Percentiles rank a stretch among this genome's conserved stretches.
Evolutionary conservation across 2,113 vertebrate species (phyloP).

Genomic region (Copsychus sechellarum): DNA sequence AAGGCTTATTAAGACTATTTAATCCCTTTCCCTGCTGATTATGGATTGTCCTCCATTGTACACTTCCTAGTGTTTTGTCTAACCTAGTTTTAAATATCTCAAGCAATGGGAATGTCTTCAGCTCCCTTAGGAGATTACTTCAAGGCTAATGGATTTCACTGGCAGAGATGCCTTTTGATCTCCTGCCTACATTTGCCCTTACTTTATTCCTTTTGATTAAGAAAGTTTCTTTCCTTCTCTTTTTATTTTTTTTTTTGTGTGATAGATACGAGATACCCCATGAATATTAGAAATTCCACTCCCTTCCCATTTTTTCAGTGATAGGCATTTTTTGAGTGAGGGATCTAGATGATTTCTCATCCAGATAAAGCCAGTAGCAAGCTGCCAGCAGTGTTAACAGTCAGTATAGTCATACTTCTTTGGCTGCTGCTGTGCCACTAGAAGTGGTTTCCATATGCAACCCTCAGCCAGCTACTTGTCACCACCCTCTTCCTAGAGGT

Average conservation of each 20-base stretch:
- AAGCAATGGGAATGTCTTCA: not conserved
- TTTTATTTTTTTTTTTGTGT: not conserved
- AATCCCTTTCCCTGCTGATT: constrained; percentile 50
- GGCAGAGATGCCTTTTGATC: not conserved
- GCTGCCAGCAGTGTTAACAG: not conserved
- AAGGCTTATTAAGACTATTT: constrained; percentile 51
- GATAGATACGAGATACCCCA: not conserved
- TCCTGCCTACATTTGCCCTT: not conserved
- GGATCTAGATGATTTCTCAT: not conserved
- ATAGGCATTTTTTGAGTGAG: not conserved
- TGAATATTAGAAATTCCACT: not conserved
- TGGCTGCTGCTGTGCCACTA: constrained; percentile 12
- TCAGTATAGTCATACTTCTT: not conserved
- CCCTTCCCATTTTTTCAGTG: not conserved
- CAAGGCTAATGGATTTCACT: constrained; percentile 40
- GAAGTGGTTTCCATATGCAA: not conserved
- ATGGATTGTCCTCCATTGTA: constrained; percentile 31
- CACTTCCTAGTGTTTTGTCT: constrained; percentile 54
- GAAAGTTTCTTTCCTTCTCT: not conserved
- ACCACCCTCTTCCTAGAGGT: constrained; percentile 57
- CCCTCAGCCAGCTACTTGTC: constrained; percentile 53
- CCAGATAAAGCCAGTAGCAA: constrained; percentile 9
- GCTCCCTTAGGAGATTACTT: constrained; percentile 46
- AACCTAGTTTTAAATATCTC: constrained; percentile 22
- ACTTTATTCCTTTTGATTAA: constrained; percentile 28